A percentile compares a stretch with the other conserved stretches of the same genome.
These are phyloP conservation scores for Sebastes nivosus DNA, from an alignment of 2,797 vertebrate species.

Conservation along the genomic window DNA sequence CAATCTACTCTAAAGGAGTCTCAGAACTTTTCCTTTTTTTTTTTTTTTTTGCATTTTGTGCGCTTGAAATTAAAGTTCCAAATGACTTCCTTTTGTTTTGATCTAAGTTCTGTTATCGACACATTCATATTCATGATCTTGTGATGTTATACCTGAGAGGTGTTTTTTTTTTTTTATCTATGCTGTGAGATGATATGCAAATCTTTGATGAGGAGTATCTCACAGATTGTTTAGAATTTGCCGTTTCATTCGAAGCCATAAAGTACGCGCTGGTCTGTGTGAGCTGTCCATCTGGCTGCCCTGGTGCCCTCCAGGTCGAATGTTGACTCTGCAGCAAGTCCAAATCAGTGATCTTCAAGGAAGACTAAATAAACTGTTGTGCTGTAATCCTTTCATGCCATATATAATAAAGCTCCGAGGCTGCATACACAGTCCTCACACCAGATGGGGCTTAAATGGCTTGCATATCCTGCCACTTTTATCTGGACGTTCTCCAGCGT, in stretches of 20 bases:
- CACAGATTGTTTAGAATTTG: neutral
- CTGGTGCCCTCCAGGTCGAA: constrained; percentile 46
- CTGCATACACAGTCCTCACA: constrained; percentile 46
- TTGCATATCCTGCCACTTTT: constrained; percentile 65
- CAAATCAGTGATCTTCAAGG: constrained; percentile 54
- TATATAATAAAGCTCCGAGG: constrained; percentile 52
- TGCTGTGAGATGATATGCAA: neutral
- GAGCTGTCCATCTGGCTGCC: constrained; percentile 43
- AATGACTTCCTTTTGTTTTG: constrained; percentile 43
- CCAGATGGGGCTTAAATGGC: constrained; percentile 64
- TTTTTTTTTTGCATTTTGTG: neutral
- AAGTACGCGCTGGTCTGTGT: neutral
- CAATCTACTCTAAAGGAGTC: constrained; percentile 1
- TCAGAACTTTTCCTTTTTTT: neutral
- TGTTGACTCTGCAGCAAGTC: constrained; percentile 44
- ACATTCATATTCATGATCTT: constrained; percentile 39
- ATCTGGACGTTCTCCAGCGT: constrained; percentile 64
- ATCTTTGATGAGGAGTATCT: neutral
- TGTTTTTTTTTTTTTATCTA: constrained; percentile 7
- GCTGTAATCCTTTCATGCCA: constrained; percentile 57
- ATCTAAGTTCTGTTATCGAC: constrained; percentile 12
- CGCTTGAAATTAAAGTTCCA: constrained; percentile 49
- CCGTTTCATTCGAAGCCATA: neutral
- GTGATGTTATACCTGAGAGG: neutral
- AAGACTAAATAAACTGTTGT: constrained; percentile 48